Base-by-base conservation (phyloP, 2,113 vertebrate species). In the Thomomys bottae region DNA sequence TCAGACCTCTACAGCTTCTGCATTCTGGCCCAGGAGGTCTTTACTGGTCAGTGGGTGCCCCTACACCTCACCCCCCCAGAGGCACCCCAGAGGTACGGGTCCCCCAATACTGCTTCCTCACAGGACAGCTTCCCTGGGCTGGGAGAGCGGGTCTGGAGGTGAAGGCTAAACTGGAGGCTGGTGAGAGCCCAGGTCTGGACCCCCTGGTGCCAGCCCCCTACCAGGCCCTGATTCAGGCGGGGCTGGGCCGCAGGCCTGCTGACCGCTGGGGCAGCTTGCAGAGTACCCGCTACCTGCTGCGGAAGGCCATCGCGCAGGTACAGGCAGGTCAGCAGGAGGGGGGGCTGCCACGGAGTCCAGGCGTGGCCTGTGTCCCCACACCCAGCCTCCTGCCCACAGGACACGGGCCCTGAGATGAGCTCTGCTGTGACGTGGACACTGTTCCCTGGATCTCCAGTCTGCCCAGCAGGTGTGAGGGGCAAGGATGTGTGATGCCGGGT, bases 1-100 rank as follows among this genome's bases (percentile, higher is more conserved):
- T 97, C 97, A 2, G 98, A 98, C 94, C 92, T 98, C 91, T 98
- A 97, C 96, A 98, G 98, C 79, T 91, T 97, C 78, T 98, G 98
- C 70, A 70, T 96, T 45, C 91, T 98, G 73, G 94, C 97, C 87
- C 98, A 98, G 94, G 98, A 98, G 90, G 87, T 98, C 72, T 97
- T 97, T 80, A 98, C 97, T 88, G 97, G 97, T 98, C 94, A 83
- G 95, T 87, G 87, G 85, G 54, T 77, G 73, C 45, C 11, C 42
- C 64, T 18, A 1, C 4, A 9, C 57, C 68, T 67, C 7, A 4
- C 10, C 59, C 59, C 64, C 49, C 2, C 15, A 5, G 66, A 76
- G 28, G 30, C 11, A 8, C 20, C 57, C 57, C 8, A 5, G 40
- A 24, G 4, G 2, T 5, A 23, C 36, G 38, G 78, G 26, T 81